Evolutionary conservation across 2,113 vertebrate species (phyloP).

Genomic region (Channa maculata): DNA sequence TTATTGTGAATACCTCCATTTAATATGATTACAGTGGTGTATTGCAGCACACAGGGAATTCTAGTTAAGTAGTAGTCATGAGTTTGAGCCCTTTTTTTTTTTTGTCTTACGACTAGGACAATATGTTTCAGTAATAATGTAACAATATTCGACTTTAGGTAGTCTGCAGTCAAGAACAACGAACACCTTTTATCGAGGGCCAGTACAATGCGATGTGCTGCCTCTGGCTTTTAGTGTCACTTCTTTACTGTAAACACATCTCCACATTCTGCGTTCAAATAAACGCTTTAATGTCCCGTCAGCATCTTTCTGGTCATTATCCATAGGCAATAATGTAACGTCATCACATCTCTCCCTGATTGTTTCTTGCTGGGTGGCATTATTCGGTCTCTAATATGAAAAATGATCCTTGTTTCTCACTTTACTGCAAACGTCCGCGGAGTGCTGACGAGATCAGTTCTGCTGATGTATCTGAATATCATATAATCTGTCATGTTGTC

Average conservation of each 20-base stretch:
- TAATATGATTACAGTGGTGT: no score
- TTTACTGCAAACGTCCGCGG: constrained; percentile 31
- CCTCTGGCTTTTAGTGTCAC: not conserved
- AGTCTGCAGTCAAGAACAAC: not conserved
- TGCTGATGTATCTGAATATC: constrained; percentile 40
- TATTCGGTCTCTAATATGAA: constrained; percentile 46
- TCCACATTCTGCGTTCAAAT: not conserved
- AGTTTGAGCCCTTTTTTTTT: no score
- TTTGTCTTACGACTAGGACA: no score
- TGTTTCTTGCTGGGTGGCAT: constrained; percentile 42
- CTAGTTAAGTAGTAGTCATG: no score
- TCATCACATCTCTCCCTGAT: constrained; percentile 22
- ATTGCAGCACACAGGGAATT: no score
- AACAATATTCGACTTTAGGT: no score
- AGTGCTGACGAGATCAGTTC: constrained; percentile 44
- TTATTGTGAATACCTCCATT: no score
- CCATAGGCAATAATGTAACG: constrained; percentile 6
- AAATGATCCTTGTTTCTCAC: constrained; percentile 52
- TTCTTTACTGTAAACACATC: constrained; percentile 8
- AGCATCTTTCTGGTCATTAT: constrained; percentile 4
- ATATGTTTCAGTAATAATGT: no score
- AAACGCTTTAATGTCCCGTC: not conserved
- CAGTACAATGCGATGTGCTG: not conserved
- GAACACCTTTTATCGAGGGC: not conserved
- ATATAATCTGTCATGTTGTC: not conserved